phyloP scores from a whole-genome alignment of 2,888 invertebrate genomes.

The Hemithea aestivaria region DNA sequence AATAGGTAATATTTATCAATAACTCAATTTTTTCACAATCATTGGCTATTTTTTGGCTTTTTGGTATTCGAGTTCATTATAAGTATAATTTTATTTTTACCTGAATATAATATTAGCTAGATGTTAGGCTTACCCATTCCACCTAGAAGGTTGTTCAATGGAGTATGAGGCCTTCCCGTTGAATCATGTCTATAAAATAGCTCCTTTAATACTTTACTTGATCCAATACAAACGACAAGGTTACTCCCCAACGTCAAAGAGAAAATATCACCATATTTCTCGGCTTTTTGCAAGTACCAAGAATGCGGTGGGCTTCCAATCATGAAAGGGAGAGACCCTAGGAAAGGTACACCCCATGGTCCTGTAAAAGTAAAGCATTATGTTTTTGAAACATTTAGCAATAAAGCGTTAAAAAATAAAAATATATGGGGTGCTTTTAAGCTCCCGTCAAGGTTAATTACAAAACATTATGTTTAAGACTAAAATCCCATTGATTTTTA shows the following conservation, averaged over 20 bases:
- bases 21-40: too few relatives aligned
- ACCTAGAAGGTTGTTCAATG: conserved; percentile 86
- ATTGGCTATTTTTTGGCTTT: too few relatives aligned
- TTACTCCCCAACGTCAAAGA: conserved; percentile 86
- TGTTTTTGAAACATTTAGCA: neutral
- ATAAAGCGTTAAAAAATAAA: too few relatives aligned
- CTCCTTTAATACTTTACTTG: conserved; percentile 86
- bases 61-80: too few relatives aligned
- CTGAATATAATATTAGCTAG: too few relatives aligned
- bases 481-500: too few relatives aligned
- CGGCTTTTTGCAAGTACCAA: conserved; percentile 85
- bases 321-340: conserved; percentile 88
- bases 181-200: conserved; percentile 88
- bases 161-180: conserved; percentile 88
- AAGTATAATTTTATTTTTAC: too few relatives aligned
- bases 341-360: conserved; percentile 88
- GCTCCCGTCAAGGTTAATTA: too few relatives aligned
- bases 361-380: conserved; percentile 65
- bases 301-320: conserved; percentile 82
- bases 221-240: conserved; percentile 87
- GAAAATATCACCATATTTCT: conserved; percentile 86
- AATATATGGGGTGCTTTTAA: too few relatives aligned
- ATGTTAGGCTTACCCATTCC: conserved; percentile 84
- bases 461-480: too few relatives aligned
- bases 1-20: too few relatives aligned